These are phyloP conservation scores for Nomada flava DNA, from an alignment of 2,888 invertebrate genomes.

Conservation along the genomic window DNA sequence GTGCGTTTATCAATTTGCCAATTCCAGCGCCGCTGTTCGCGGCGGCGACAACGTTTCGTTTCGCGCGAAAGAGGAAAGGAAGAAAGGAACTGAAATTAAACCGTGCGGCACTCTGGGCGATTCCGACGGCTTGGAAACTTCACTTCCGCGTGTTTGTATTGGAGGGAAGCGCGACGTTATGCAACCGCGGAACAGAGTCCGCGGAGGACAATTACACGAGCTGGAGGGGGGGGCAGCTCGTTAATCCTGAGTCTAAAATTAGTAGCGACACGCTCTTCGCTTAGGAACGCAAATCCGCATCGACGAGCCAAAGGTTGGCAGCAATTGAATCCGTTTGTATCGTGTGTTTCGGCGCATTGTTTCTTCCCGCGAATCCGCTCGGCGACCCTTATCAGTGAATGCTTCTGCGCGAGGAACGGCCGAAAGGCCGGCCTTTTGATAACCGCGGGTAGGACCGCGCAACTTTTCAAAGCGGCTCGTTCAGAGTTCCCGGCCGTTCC, in stretches of 20 bases:
- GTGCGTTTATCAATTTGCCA: neutral
- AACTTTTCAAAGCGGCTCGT: conserved; percentile 8
- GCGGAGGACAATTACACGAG: conserved; percentile 50
- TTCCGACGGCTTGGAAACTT: conserved; percentile 17
- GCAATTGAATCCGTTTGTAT: too few relatives aligned
- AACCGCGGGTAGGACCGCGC: neutral
- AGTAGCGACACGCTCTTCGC: neutral
- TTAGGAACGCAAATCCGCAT: neutral
- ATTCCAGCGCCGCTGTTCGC: too few relatives aligned
- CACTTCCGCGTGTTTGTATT: neutral
- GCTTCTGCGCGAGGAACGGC: conserved; percentile 1
- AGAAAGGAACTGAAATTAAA: too few relatives aligned
- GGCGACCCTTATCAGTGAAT: conserved; percentile 22
- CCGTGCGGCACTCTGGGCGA: too few relatives aligned
- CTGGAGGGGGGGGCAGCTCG: neutral
- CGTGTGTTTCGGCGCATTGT: neutral
- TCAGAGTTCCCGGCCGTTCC: neutral
- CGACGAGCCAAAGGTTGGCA: too few relatives aligned
- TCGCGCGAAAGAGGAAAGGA: neutral
- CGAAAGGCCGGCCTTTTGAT: conserved; percentile 2
- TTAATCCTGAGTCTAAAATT: conserved; percentile 30
- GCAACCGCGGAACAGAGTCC: conserved; percentile 37
- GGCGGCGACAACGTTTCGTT: neutral
- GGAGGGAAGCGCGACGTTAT: conserved; percentile 6
- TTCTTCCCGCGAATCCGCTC: conserved; percentile 2